A percentile compares a stretch with the other conserved stretches of the same genome.
Conservation (phyloP, 1,140 invertebrate species). For the Phymastichus coffea region DNA sequence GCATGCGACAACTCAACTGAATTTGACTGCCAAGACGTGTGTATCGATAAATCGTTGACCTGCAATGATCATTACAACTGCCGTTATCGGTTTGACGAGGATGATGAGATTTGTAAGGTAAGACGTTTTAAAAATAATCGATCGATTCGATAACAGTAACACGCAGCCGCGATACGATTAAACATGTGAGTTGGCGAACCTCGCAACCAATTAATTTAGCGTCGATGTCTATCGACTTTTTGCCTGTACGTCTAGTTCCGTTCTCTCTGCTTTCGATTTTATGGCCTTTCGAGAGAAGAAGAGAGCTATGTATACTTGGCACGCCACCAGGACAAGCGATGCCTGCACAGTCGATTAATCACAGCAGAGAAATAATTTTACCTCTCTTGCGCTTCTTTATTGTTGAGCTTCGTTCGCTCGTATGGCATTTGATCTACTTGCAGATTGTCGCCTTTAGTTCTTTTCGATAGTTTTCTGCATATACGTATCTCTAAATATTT, state of each 20-base stretch:
- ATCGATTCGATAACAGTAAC: no score
- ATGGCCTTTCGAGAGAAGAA: neutral
- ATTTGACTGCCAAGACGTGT: slow-evolving; percentile 84
- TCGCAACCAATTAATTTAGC: no score
- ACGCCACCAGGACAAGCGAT: slow-evolving; percentile 45
- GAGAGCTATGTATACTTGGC: slow-evolving; percentile 39
- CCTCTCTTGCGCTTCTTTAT: neutral
- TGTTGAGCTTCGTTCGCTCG: neutral
- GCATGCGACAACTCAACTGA: slow-evolving; percentile 62
- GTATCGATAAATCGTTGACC: slow-evolving; percentile 68
- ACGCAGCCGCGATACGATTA: no score
- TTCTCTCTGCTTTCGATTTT: no score
- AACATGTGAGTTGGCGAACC: no score
- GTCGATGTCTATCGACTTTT: no score
- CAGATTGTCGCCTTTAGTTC: neutral
- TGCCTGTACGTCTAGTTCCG: no score
- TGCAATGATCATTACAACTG: slow-evolving; percentile 80
- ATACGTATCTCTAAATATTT: no score
- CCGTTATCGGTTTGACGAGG: slow-evolving; percentile 81
- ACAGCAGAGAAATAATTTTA: slow-evolving; percentile 36
- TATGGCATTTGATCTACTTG: slow-evolving; percentile 1
- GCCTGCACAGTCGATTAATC: slow-evolving; percentile 48
- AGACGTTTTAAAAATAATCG: slow-evolving; percentile 43
- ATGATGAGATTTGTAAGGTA: slow-evolving; percentile 66
- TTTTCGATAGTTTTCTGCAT: no score